Percentiles rank a stretch among this genome's conserved stretches.
Conservation (phyloP, 2,797 vertebrate species). For the Myotis vivesi region DNA sequence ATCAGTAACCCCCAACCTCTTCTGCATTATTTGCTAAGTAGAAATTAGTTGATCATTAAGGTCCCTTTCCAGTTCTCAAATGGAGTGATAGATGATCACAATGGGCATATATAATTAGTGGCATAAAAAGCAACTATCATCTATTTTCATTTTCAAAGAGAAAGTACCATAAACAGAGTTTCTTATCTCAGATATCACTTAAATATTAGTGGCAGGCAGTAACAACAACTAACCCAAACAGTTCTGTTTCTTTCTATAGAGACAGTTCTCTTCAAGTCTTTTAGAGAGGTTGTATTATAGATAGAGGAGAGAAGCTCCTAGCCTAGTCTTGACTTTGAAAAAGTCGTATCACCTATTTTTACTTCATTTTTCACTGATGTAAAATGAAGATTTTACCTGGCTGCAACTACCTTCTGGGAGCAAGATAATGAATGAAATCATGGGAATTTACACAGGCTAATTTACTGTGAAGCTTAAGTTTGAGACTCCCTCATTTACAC, state of each 20-base stretch:
- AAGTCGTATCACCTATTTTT: neutral
- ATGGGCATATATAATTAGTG: neutral
- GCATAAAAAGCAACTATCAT: constrained; percentile 34
- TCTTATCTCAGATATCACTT: neutral
- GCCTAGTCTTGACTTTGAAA: neutral
- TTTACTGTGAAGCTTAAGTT: neutral
- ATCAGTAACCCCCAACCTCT: neutral
- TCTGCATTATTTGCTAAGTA: constrained; percentile 1
- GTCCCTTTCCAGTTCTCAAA: neutral
- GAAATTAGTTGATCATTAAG: neutral
- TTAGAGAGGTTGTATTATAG: neutral
- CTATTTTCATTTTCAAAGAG: constrained; percentile 28
- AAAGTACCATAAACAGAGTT: constrained; percentile 31
- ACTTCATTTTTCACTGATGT: neutral
- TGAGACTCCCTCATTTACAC: neutral
- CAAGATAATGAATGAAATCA: neutral
- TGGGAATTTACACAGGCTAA: neutral
- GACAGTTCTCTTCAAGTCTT: neutral
- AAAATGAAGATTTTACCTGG: constrained; percentile 13
- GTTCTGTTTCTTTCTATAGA: neutral
- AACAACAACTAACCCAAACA: neutral
- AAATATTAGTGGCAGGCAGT: neutral
- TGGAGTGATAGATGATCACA: neutral
- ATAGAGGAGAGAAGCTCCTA: neutral
- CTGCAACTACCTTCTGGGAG: neutral